A percentile compares a stretch with the other conserved stretches of the same genome.
These are phyloP conservation scores for Eristalinus aeneus DNA, from an alignment of 2,888 invertebrate species.

Conservation along the genomic window DNA sequence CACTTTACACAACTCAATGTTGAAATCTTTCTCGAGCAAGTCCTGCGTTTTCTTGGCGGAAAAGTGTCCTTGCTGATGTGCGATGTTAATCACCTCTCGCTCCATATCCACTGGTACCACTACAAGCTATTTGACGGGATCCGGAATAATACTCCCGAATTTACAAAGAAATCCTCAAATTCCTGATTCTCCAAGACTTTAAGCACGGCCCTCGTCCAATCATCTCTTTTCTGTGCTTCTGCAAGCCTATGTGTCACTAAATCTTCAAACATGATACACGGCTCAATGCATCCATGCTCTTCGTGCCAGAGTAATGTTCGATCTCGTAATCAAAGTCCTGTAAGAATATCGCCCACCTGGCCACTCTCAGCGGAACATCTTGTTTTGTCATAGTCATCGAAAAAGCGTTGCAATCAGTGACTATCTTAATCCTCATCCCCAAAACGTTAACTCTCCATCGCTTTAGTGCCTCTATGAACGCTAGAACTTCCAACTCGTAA, in stretches of 20 bases:
- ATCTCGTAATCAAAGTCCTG: constrained; percentile 21
- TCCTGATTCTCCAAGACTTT: constrained; percentile 37
- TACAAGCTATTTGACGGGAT: constrained; percentile 53
- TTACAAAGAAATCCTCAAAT: constrained; percentile 51
- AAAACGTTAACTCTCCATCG: constrained; percentile 75
- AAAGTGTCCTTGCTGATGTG: constrained; percentile 77
- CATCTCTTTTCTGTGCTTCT: constrained; percentile 14
- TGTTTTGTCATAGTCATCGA: no score
- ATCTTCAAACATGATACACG: constrained; percentile 21
- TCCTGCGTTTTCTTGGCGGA: constrained; percentile 73
- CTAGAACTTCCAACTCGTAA: constrained; percentile 76
- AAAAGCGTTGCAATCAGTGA: constrained; percentile 74
- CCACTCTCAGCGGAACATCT: constrained; percentile 72
- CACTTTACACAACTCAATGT: no score
- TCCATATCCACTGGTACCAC: constrained; percentile 75
- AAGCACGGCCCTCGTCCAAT: constrained; percentile 53
- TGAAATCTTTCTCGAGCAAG: constrained; percentile 66
- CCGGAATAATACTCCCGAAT: constrained; percentile 37
- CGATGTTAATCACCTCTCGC: constrained; percentile 74
- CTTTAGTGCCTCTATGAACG: constrained; percentile 74
- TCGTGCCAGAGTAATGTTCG: constrained; percentile 10
- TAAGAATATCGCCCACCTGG: constrained; percentile 64
- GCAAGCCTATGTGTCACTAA: background rate
- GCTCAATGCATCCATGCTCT: no score
- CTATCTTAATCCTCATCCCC: constrained; percentile 73